A percentile compares a stretch with the other conserved stretches of the same genome.
Conservation (phyloP, 1,140 invertebrate species). For the Drosophila trapezifrons region DNA sequence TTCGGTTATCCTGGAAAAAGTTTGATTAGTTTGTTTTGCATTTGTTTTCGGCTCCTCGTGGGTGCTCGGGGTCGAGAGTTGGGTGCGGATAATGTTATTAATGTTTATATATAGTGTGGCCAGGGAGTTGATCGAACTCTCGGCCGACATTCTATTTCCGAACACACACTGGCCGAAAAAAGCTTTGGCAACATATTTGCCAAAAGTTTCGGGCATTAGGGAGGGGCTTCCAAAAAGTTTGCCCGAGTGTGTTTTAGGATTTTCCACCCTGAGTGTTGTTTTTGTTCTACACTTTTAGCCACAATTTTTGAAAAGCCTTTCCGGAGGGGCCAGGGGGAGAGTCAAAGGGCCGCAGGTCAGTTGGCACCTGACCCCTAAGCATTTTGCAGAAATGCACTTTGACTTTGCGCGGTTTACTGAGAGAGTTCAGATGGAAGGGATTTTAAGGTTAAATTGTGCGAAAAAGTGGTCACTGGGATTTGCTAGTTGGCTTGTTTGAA, state of each 20-base stretch:
- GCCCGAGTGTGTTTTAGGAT: slow-evolving; percentile 15
- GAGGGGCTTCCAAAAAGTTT: slow-evolving; percentile 30
- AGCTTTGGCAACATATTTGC: slow-evolving; percentile 47
- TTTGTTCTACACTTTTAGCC: slow-evolving; percentile 15
- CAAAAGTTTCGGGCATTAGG: slow-evolving; percentile 34
- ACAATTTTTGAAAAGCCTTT: slow-evolving; percentile 28
- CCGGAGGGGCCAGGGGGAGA: not conserved
- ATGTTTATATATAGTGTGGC: slow-evolving; percentile 59
- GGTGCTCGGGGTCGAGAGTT: not conserved
- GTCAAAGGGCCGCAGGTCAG: slow-evolving; percentile 1
- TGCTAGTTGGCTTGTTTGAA: not conserved
- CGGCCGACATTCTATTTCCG: slow-evolving; percentile 41
- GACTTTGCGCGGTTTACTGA: slow-evolving; percentile 13
- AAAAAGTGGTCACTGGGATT: not conserved
- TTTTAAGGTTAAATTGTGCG: slow-evolving; percentile 13
- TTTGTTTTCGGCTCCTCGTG: slow-evolving; percentile 33
- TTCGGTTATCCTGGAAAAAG: slow-evolving; percentile 56
- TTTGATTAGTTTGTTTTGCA: slow-evolving; percentile 79
- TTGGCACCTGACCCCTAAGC: slow-evolving; percentile 14
- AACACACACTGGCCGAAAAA: slow-evolving; percentile 28
- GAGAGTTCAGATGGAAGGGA: slow-evolving; percentile 7
- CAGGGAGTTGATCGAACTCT: slow-evolving; percentile 52
- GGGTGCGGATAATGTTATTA: slow-evolving; percentile 70
- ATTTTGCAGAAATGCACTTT: slow-evolving; percentile 23
- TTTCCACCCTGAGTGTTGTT: slow-evolving; percentile 24